These are phyloP conservation scores for Pterobdella sp. DNA, from an alignment of 2,888 invertebrate species.

Conservation along the genomic window DNA sequence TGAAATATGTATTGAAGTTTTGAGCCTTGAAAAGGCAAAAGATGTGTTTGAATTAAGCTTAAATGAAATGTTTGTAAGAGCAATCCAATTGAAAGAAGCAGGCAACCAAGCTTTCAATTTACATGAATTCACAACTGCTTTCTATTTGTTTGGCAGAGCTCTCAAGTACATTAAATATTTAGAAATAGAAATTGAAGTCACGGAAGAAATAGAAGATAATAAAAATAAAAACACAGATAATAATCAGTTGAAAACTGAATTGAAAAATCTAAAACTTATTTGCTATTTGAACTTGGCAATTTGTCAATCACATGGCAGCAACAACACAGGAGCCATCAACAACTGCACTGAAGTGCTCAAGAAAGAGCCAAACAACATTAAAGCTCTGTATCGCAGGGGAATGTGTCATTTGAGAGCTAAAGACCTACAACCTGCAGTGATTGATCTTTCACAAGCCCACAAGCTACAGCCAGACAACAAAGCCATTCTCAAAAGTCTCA, in stretches of 20 bases:
- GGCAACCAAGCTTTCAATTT: not conserved
- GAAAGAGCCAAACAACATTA: not conserved
- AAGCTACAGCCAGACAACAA: slow-evolving; percentile 15
- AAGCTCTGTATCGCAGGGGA: slow-evolving; percentile 11
- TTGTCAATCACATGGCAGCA: slow-evolving; percentile 15
- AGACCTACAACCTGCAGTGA: slow-evolving; percentile 10
- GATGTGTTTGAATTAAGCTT: not conserved
- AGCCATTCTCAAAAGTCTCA: not conserved
- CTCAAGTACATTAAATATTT: slow-evolving; percentile 11
- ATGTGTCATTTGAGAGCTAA: not conserved
- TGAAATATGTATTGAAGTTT: not conserved
- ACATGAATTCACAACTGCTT: slow-evolving; percentile 15
- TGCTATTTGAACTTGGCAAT: slow-evolving; percentile 19
- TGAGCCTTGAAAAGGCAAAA: not conserved
- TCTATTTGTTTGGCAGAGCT: slow-evolving; percentile 15
- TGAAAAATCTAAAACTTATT: slow-evolving; percentile 1
- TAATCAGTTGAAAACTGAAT: not conserved
- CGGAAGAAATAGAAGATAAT: not conserved
- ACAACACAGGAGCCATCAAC: slow-evolving; percentile 11
- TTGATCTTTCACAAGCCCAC: not conserved
- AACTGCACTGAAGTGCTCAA: not conserved
- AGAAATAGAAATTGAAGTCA: not conserved
- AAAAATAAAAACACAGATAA: not conserved
- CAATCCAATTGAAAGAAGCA: slow-evolving; percentile 15
- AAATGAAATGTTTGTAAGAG: not conserved